Percentiles rank a stretch among this genome's conserved stretches.
Evolutionary conservation across 2,888 invertebrate species (phyloP).

Genomic region (Meghimatium bilineatum): DNA sequence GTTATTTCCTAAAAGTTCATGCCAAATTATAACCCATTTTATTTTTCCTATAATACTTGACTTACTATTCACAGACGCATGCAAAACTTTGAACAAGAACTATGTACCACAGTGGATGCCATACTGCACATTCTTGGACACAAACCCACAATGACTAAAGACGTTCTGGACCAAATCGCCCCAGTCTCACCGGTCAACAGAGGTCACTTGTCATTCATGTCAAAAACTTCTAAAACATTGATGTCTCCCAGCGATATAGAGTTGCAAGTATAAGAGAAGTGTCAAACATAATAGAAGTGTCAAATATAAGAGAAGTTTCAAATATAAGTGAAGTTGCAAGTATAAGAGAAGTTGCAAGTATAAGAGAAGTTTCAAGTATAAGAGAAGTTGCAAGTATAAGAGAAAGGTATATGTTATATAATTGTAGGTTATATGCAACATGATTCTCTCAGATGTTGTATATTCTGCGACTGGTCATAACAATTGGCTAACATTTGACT

Average conservation of each 20-base stretch:
- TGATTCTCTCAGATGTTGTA: too few relatives aligned
- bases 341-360: constrained; percentile 13
- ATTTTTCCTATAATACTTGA: background rate
- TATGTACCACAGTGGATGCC: constrained; percentile 74
- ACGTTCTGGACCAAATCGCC: constrained; percentile 45
- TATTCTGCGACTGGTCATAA: too few relatives aligned
- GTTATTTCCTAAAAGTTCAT: too few relatives aligned
- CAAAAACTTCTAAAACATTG: background rate
- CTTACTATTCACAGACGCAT: constrained; percentile 70
- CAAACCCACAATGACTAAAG: constrained; percentile 63
- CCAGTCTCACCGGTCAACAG: constrained; percentile 28
- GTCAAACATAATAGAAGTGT: too few relatives aligned
- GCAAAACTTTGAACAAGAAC: constrained; percentile 74
- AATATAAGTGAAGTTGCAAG: too few relatives aligned
- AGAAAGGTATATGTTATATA: too few relatives aligned
- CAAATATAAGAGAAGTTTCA: too few relatives aligned
- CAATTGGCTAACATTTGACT: too few relatives aligned
- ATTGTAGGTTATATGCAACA: too few relatives aligned
- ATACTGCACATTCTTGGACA: constrained; percentile 74
- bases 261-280: constrained; percentile 9
- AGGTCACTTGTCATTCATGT: constrained; percentile 18
- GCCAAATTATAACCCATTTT: background rate
- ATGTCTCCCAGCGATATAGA: constrained; percentile 13
- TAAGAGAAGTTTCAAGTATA: too few relatives aligned
- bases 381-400: too few relatives aligned